Conservation (phyloP, 2,888 invertebrate genomes). For the Cryptus armator region DNA sequence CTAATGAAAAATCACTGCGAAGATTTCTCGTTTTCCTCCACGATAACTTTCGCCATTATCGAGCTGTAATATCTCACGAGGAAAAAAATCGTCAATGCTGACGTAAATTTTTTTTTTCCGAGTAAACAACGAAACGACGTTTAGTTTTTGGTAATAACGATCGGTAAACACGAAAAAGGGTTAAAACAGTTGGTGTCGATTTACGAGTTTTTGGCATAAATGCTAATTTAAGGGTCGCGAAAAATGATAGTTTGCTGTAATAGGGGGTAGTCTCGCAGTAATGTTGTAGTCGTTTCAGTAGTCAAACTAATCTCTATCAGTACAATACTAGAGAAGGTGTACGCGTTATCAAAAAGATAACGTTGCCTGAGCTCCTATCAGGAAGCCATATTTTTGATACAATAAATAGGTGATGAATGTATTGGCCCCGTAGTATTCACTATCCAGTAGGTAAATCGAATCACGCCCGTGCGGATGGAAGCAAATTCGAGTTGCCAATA, state of each 20-base stretch:
- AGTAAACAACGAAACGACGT: not conserved
- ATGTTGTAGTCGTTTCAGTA: slow-evolving; percentile 71
- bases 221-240: not conserved
- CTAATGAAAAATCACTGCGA: not conserved
- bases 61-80: not conserved
- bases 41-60: not conserved
- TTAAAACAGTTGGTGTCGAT: not conserved
- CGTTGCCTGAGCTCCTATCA: slow-evolving; percentile 84
- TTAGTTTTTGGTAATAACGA: not conserved
- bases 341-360: slow-evolving; percentile 82
- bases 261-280: slow-evolving; percentile 19
- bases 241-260: slow-evolving; percentile 17
- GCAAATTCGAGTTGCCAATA: not conserved
- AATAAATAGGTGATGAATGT: slow-evolving; percentile 84
- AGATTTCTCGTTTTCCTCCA: not conserved
- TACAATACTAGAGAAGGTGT: slow-evolving; percentile 80
- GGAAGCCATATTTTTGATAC: slow-evolving; percentile 84
- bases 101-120: too few species aligned
- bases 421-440: slow-evolving; percentile 75
- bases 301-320: slow-evolving; percentile 82
- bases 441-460: slow-evolving; percentile 75
- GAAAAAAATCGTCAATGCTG: too few species aligned
- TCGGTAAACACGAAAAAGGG: not conserved
- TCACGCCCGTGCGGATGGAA: slow-evolving; percentile 67
- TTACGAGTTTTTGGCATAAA: not conserved